Percentiles rank a stretch among this genome's conserved stretches.
Evolutionary conservation across 1,140 invertebrate species (phyloP).

Genomic region (Pantala flavescens): DNA sequence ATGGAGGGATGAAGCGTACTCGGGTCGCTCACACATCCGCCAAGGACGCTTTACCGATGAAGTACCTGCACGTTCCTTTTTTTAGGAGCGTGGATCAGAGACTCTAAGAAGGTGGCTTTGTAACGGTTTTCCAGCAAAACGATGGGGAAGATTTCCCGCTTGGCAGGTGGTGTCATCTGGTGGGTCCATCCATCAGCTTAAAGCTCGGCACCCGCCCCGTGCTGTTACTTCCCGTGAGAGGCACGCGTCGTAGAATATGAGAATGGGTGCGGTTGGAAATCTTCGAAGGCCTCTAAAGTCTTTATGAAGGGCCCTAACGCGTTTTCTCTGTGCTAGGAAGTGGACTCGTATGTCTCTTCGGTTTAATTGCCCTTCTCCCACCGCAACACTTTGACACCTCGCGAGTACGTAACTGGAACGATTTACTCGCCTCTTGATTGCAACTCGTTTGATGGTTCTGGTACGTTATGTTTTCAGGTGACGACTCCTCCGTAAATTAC

Average conservation of each 20-base stretch:
- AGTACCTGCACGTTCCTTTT: background rate
- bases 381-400: background rate
- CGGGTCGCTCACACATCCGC: too few relatives aligned
- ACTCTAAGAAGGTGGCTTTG: background rate
- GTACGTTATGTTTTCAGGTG: too few relatives aligned
- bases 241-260: background rate
- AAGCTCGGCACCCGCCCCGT: background rate
- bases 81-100: background rate
- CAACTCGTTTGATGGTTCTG: too few relatives aligned
- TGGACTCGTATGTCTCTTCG: background rate
- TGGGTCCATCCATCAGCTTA: background rate
- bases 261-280: background rate
- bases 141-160: background rate
- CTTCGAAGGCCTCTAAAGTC: background rate
- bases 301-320: background rate
- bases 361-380: background rate
- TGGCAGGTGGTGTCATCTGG: background rate
- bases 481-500: too few relatives aligned
- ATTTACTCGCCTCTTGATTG: too few relatives aligned
- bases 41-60: too few relatives aligned
- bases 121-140: background rate
- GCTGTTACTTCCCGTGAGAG: background rate
- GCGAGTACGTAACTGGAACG: too few relatives aligned
- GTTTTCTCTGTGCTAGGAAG: background rate
- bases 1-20: too few relatives aligned